Evolutionary conservation across 23 tunicate genomes (phyloP), one percentile per base, ranked within the genome.

Genomic region (Oikopleura albicans): DNA sequence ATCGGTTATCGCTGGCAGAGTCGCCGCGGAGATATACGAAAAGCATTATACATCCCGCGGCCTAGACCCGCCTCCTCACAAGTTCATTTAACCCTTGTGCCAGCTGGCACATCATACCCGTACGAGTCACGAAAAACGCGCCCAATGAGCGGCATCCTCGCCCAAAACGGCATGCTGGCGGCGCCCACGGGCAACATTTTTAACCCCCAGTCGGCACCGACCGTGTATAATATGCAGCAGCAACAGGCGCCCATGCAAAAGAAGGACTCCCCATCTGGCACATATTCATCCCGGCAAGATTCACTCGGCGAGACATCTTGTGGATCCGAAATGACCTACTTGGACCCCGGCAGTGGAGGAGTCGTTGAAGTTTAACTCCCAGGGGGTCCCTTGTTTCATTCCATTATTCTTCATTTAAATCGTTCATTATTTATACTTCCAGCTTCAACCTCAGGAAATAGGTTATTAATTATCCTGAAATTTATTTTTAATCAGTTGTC

Each of bases 31-130:
- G 79, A 71, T 37, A 71, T 71, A 16, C 28, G 34, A 16, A 71
- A 71, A 29, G 79, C 79, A 34, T 37, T 71, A 4, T 71, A 71
- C 79, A 71, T 71, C 79, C 79, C 79, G 4, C 28, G 35, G 31
- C 79, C 79, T 29, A 34, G 79, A 2, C 79, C 79, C 33, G 79
- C 79, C 79, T 71, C 79, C 33, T 71, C 79, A 2, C 79, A 71
- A 71, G 79, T 71, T 4, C 79, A 71, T 71, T 71, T 71, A 29
- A 71, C 79, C 79, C 37, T 71, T 4, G 79, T 71, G 34, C 79
- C 79, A 29, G 79, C 79, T 29, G 79, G 79, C 33, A 12, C 79
- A 22, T 37, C 28, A 16, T 71, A 71, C 31, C 79, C 79, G 27
- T 71, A 71, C 37, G 79, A 71, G 2, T 8, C 63, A 22, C 12